Evolutionary conservation across 2,797 vertebrate genomes (phyloP).

Genomic region (Scyliorhinus canicula): DNA sequence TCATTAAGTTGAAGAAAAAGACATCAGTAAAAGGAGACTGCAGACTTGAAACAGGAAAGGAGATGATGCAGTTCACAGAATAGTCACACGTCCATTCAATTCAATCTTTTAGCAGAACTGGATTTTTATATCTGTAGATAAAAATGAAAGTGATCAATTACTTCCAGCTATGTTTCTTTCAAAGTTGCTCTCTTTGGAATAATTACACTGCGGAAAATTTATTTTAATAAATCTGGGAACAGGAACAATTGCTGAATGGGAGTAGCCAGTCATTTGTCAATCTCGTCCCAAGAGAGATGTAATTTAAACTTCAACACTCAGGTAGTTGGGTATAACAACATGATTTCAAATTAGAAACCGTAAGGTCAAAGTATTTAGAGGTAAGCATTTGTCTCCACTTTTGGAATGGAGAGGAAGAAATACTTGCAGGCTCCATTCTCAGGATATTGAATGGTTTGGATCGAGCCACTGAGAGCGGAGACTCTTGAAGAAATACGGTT

Average conservation of each 20-base stretch:
- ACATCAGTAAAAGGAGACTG: slow-evolving; percentile 36
- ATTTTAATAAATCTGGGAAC: background rate
- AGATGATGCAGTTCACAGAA: slow-evolving; percentile 26
- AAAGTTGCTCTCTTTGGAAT: background rate
- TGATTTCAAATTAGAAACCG: background rate
- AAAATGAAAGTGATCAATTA: slow-evolving; percentile 30
- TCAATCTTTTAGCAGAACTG: slow-evolving; percentile 32
- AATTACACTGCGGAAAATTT: background rate
- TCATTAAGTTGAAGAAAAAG: slow-evolving; percentile 38
- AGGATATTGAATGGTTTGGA: background rate
- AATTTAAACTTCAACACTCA: background rate
- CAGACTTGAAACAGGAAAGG: slow-evolving; percentile 29
- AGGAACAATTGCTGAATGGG: background rate
- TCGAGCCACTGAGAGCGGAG: background rate
- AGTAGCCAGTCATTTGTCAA: background rate
- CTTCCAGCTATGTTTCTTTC: background rate
- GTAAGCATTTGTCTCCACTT: background rate
- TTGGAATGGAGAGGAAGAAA: background rate
- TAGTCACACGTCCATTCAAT: slow-evolving; percentile 37
- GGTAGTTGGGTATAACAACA: background rate
- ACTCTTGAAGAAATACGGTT: background rate
- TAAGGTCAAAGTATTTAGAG: background rate
- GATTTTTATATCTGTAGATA: slow-evolving; percentile 40
- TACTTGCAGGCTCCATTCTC: background rate
- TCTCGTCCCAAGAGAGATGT: background rate